Evolutionary conservation across 1,140 invertebrate genomes (phyloP).

Genomic region (Mya arenaria): DNA sequence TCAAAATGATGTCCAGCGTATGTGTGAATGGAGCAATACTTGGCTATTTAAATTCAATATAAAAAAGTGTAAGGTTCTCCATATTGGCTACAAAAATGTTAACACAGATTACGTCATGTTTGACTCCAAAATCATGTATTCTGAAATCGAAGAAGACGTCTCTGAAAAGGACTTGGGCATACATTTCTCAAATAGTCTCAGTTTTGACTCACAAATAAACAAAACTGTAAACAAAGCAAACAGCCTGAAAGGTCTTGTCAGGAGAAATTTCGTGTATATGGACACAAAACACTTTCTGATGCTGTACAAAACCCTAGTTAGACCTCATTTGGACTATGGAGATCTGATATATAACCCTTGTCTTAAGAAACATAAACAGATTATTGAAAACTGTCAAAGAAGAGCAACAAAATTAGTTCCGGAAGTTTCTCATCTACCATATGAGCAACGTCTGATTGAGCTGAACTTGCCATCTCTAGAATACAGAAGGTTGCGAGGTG

Average conservation of each 20-base stretch:
- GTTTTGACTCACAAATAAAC: not conserved
- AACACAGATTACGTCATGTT: not conserved
- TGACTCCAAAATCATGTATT: not conserved
- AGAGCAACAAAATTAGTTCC: no score
- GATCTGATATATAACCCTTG: not conserved
- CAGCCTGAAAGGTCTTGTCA: slow-evolving; percentile 5
- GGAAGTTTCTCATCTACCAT: no score
- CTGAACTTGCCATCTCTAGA: no score
- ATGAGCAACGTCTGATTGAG: no score
- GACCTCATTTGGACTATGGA: slow-evolving; percentile 1
- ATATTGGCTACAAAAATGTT: not conserved
- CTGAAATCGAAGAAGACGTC: not conserved
- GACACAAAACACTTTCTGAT: not conserved
- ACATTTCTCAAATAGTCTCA: not conserved
- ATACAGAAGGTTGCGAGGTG: no score
- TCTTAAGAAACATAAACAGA: not conserved
- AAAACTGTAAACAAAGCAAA: slow-evolving; percentile 1
- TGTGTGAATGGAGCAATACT: not conserved
- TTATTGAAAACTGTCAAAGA: no score
- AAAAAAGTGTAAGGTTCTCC: not conserved
- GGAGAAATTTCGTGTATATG: slow-evolving; percentile 1
- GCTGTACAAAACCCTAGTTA: not conserved
- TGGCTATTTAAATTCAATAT: slow-evolving; percentile 2
- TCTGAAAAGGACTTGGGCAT: slow-evolving; percentile 8
- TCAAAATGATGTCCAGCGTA: not conserved